phyloP scores from a whole-genome alignment of 2,797 vertebrate genomes.

The Enteromius mattozi region DNA sequence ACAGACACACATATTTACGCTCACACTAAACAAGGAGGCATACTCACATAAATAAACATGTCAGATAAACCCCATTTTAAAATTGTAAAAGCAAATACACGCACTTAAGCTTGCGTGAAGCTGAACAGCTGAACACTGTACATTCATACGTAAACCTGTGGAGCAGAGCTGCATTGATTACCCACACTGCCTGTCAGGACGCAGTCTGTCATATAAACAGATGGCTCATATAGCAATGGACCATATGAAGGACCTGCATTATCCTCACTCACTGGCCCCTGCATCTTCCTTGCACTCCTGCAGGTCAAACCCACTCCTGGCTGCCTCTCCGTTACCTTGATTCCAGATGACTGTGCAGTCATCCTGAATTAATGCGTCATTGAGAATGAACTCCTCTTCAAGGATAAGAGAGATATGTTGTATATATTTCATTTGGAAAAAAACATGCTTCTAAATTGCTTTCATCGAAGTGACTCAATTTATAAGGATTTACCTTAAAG shows the following conservation, averaged over 20 bases:
- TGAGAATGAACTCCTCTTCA: conserved; percentile 9
- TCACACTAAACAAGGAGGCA: neutral
- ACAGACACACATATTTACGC: conserved; percentile 5
- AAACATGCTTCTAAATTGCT: neutral
- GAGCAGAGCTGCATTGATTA: conserved; percentile 51
- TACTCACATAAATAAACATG: conserved; percentile 13
- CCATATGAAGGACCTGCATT: conserved; percentile 44
- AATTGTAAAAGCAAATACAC: neutral
- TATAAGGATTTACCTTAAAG: neutral
- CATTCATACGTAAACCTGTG: conserved; percentile 37
- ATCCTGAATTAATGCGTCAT: conserved; percentile 35
- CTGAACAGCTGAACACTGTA: conserved; percentile 18
- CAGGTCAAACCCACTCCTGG: conserved; percentile 35
- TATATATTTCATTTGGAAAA: neutral
- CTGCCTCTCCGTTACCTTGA: conserved; percentile 16
- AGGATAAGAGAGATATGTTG: neutral
- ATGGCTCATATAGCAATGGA: conserved; percentile 39
- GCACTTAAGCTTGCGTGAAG: neutral
- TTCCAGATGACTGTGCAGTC: conserved; percentile 28
- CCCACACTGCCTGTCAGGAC: conserved; percentile 17
- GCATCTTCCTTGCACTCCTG: conserved; percentile 18
- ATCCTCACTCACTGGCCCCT: conserved; percentile 17
- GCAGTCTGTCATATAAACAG: conserved; percentile 47
- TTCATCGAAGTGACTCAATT: neutral
- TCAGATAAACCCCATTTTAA: conserved; percentile 12